Base-by-base conservation (phyloP, 1,140 invertebrate species). In the Lasioglossum baleicum region DNA sequence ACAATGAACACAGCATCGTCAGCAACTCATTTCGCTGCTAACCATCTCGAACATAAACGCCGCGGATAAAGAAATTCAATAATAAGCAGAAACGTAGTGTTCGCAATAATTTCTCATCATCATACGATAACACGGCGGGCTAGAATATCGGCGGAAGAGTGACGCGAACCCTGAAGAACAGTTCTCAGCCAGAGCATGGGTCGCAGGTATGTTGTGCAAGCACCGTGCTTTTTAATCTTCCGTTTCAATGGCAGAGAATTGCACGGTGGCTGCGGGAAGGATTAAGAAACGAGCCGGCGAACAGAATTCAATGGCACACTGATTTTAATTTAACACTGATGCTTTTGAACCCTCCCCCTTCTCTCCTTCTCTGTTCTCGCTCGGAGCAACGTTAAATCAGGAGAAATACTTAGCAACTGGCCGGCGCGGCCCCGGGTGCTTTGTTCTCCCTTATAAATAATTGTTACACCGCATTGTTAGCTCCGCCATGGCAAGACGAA, bases 401-500 rank as follows among this genome's bases (percentile, higher is more conserved):
- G 63, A 31, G n/a, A n/a, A 75, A 75, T 40, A 3, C n/a, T 44
- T 31, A 17, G 0, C 13, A n/a, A 3, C 15, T n/a, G 40, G 20
- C 35, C n/a, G 15, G n/a, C 60, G 2, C 20, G 13, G 10, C 44
- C 48, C 51, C 48, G 17, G 22, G n/a, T 20, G 35, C 74, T 79
- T 65, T 66, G 51, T 70, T 79, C 71, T 69, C 51, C 56, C 67
- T 53, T 51, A 69, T 65, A 70, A 80, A 80, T 80, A 84, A 87
- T 82, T 84, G 71, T 80, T 84, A 74, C 65, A 71, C 70, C 22
- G 66, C 81, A 71, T 80, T 75, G 69, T 82, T 78, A 66, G 26
- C 60, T 60, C 74, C 61, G 48, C 61, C 56, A 60, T 60, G 63
- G 51, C 22, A 74, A 70, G 82, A 86, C 67, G 75, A 76, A 72